Evolutionary conservation across 2,113 vertebrate genomes (phyloP).

Genomic region (Oreotrochilus melanogaster): DNA sequence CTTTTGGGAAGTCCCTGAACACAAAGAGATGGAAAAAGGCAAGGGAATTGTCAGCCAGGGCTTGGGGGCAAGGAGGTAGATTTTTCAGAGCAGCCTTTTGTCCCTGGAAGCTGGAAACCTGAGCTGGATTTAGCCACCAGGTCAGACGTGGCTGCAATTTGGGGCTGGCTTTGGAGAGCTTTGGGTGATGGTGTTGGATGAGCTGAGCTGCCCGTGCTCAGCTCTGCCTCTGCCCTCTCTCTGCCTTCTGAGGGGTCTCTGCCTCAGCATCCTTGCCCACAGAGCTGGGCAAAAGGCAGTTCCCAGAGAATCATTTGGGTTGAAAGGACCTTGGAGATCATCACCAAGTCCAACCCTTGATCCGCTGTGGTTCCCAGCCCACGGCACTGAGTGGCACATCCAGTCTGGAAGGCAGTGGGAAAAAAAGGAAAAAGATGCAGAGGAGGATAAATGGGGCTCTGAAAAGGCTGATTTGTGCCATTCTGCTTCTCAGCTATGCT

Average conservation of each 20-base stretch:
- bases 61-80: neutral
- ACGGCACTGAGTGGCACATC: too few species aligned
- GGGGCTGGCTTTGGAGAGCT: neutral
- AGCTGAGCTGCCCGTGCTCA: neutral
- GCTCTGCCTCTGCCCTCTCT: neutral
- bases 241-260: neutral
- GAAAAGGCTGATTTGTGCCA: slow-evolving; percentile 1
- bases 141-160: neutral
- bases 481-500: slow-evolving; percentile 51
- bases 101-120: rapidly evolving
- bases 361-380: too few species aligned
- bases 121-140: neutral
- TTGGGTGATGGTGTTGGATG: rapidly evolving
- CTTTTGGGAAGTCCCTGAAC: neutral
- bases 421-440: neutral
- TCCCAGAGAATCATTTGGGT: too few species aligned
- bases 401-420: rapidly evolving
- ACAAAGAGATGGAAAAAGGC: neutral
- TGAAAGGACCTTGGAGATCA: too few species aligned
- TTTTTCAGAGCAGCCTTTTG: neutral
- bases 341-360: too few species aligned
- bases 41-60: neutral
- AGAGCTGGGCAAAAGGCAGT: neutral
- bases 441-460: neutral
- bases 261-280: neutral